Percentiles rank a stretch among this genome's conserved stretches.
Evolutionary conservation across 2,888 invertebrate species (phyloP).

Genomic region (Amphipoea oculea): DNA sequence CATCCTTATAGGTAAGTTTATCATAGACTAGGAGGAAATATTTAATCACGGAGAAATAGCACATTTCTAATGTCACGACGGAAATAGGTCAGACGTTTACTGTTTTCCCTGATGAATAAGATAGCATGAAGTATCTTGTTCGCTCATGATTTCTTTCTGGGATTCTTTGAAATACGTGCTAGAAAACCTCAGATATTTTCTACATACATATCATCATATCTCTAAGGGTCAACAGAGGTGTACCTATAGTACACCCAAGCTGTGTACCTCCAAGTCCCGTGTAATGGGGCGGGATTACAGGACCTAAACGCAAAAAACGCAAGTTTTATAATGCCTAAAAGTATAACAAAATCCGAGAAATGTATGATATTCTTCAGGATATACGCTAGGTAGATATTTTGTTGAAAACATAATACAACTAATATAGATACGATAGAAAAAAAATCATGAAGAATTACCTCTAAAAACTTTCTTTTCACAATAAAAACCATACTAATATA

Average conservation of each 20-base stretch:
- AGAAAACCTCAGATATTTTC: conserved; percentile 1
- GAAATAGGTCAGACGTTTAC: conserved; percentile 48
- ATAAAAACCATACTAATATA: too few species aligned
- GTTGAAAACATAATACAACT: too few species aligned
- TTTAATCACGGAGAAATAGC: conserved; percentile 44
- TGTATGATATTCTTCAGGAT: too few species aligned
- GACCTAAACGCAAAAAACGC: too few species aligned
- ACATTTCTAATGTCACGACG: conserved; percentile 14
- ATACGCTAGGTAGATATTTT: too few species aligned
- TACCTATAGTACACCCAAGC: not conserved
- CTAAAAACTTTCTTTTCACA: too few species aligned
- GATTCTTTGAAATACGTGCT: conserved; percentile 27
- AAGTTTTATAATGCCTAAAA: too few species aligned
- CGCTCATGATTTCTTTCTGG: conserved; percentile 18
- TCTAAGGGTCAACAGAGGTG: not conserved
- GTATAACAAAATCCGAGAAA: too few species aligned
- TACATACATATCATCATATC: not conserved
- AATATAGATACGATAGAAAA: too few species aligned
- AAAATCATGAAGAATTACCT: too few species aligned
- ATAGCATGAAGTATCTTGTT: conserved; percentile 24
- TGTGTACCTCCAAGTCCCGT: not conserved
- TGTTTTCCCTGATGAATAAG: conserved; percentile 45
- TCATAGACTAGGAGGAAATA: conserved; percentile 18
- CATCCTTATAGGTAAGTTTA: not conserved
- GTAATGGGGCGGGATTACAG: too few species aligned